A percentile compares a stretch with the other conserved stretches of the same genome.
These are phyloP conservation scores for Heterochromis multidens DNA, from an alignment of 2,113 vertebrate genomes.

Conservation along the genomic window DNA sequence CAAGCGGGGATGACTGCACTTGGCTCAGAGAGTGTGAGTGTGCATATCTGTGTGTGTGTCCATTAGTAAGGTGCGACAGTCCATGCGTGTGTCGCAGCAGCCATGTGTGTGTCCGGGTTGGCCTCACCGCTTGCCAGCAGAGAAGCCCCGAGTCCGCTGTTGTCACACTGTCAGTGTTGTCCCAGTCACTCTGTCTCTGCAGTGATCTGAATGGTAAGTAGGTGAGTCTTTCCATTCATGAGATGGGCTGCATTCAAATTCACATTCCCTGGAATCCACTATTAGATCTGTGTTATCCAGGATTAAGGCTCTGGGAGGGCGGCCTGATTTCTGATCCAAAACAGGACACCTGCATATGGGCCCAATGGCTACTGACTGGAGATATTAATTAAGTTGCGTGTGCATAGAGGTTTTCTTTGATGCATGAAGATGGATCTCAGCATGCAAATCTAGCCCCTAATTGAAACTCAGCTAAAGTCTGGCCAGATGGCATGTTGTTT, in stretches of 20 bases:
- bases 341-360: slow-evolving; percentile 36
- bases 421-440: slow-evolving; percentile 54
- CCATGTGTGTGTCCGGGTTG: slow-evolving; percentile 7
- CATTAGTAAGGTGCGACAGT: neutral
- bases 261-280: slow-evolving; percentile 28
- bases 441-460: slow-evolving; percentile 66
- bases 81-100: neutral
- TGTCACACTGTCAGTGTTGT: slow-evolving; percentile 55
- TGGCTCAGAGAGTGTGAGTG: slow-evolving; percentile 40
- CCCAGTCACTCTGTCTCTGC: slow-evolving; percentile 2
- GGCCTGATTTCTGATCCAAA: slow-evolving; percentile 15
- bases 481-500: slow-evolving; percentile 67
- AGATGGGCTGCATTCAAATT: slow-evolving; percentile 44
- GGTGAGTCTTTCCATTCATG: slow-evolving; percentile 33
- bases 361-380: slow-evolving; percentile 35
- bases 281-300: slow-evolving; percentile 28
- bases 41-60: slow-evolving; percentile 17
- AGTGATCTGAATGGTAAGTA: slow-evolving; percentile 60
- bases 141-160: slow-evolving; percentile 44
- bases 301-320: slow-evolving; percentile 28
- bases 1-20: slow-evolving; percentile 58
- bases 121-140: slow-evolving; percentile 36
- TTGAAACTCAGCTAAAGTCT: slow-evolving; percentile 62
- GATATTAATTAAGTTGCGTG: slow-evolving; percentile 59
- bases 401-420: slow-evolving; percentile 49